These are phyloP conservation scores for Tachyglossus aculeatus DNA, from an alignment of 2,797 vertebrate genomes.

Conservation along the genomic window DNA sequence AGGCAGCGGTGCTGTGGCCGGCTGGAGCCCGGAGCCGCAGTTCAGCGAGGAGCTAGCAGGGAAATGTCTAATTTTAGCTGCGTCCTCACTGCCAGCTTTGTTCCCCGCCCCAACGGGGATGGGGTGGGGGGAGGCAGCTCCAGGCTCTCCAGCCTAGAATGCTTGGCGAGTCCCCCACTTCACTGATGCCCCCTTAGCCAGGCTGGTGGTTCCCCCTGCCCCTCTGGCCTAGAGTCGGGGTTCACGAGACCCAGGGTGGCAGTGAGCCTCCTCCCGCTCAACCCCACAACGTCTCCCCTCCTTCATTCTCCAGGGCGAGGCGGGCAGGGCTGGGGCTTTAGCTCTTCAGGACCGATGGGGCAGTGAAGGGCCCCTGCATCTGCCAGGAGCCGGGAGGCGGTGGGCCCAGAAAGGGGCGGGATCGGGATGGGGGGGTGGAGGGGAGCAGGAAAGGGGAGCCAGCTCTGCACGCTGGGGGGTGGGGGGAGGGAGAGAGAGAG, in stretches of 20 bases:
- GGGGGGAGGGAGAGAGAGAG: constrained; percentile 25
- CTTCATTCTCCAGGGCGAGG: too few species aligned
- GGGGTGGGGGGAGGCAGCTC: constrained; percentile 15
- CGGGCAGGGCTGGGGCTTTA: too few species aligned
- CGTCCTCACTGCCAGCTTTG: constrained; percentile 78
- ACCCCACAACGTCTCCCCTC: too few species aligned
- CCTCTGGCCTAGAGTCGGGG: too few species aligned
- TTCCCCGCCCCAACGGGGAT: constrained; percentile 67
- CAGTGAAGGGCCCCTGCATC: too few species aligned
- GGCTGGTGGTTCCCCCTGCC: not conserved
- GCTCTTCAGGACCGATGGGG: too few species aligned
- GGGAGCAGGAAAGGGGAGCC: too few species aligned
- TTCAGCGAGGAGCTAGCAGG: constrained; percentile 69
- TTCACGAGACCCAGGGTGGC: too few species aligned
- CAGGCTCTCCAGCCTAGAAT: constrained; percentile 44
- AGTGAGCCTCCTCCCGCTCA: too few species aligned
- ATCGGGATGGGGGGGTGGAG: too few species aligned
- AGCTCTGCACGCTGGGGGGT: not conserved
- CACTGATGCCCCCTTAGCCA: not conserved
- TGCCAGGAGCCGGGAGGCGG: not conserved
- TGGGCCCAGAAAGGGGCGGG: too few species aligned
- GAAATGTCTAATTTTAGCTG: constrained; percentile 81
- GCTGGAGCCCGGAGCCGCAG: constrained; percentile 73
- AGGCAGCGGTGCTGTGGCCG: constrained; percentile 75
- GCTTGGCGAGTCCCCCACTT: constrained; percentile 56